phyloP scores from a whole-genome alignment of 2,113 vertebrate genomes.

The Fulica atra region DNA sequence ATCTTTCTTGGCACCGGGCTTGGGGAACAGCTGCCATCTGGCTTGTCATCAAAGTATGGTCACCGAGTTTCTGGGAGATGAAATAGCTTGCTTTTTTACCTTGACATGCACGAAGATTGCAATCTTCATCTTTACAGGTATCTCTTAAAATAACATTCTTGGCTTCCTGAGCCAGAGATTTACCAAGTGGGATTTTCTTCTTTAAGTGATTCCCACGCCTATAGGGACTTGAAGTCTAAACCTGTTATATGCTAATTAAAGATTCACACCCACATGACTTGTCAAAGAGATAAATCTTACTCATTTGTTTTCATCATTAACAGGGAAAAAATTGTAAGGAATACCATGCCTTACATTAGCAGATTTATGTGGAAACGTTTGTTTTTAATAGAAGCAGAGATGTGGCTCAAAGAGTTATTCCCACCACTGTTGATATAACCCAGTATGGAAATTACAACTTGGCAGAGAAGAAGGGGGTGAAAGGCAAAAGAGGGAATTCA shows the following conservation, averaged over 20 bases:
- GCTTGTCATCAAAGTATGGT: slow-evolving; percentile 81
- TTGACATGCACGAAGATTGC: slow-evolving; percentile 59
- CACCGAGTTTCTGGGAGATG: slow-evolving; percentile 76
- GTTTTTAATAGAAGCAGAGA: slow-evolving; percentile 34
- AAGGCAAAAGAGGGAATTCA: slow-evolving; percentile 15
- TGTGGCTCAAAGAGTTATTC: slow-evolving; percentile 33
- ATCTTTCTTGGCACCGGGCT: slow-evolving; percentile 74
- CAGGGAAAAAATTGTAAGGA: slow-evolving; percentile 27
- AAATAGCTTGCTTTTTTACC: slow-evolving; percentile 74
- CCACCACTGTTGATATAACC: slow-evolving; percentile 27
- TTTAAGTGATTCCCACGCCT: slow-evolving; percentile 74
- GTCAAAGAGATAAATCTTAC: slow-evolving; percentile 73
- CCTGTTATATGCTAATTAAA: slow-evolving; percentile 80
- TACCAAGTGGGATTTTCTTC: slow-evolving; percentile 65
- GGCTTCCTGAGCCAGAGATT: slow-evolving; percentile 62
- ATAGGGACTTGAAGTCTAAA: slow-evolving; percentile 75
- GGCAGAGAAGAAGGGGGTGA: slow-evolving; percentile 13
- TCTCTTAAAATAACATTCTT: slow-evolving; percentile 69
- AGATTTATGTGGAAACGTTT: slow-evolving; percentile 33
- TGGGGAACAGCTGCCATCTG: slow-evolving; percentile 79
- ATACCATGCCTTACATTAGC: slow-evolving; percentile 43
- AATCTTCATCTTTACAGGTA: slow-evolving; percentile 71
- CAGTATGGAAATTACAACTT: slow-evolving; percentile 1
- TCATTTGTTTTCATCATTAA: slow-evolving; percentile 71
- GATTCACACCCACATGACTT: slow-evolving; percentile 75